Base-by-base conservation (phyloP, 2,113 vertebrate genomes). In the Ascaphus truei region DNA sequence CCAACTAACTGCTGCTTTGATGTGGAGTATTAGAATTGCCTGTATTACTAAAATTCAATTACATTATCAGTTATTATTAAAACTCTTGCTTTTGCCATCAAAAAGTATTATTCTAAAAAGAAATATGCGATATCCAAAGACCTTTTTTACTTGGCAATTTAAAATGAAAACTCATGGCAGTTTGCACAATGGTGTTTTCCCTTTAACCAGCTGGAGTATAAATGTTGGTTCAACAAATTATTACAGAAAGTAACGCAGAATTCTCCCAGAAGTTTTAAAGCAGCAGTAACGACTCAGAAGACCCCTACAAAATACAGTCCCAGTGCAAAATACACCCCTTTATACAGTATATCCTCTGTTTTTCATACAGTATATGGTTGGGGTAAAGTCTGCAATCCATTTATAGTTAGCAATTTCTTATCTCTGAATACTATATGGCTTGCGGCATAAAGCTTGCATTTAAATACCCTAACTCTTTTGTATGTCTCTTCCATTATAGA, bases 41-140 rank as follows among this genome's bases (percentile, higher is more conserved):
- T 52, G 62, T 45, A 73, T 62, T 73, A 62, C 65, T 76, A 68
- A 79, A 71, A 71, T 72, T 57, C 11, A 72, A 78, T 73, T 77
- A 72, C 12, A 23, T 45, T 61, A 79, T 30, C 73, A 62, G 51
- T 36, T 60, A 51, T 5, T 67, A 81, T 73, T 56, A 2, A 50
- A 68, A 58, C 57, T 71, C 26, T 48, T 68, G 45, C 43, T 71
- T 61, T 47, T 52, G 33, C 45, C 25, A 31, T 34, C 55, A 37
- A 20, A 68, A 68, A 57, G n/a, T 50, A 41, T 57, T 67, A 68
- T 68, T 30, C 27, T 50, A 68, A 67, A 66, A 55, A 31, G 18
- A 74, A 52, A 62, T 31, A 68, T n/a, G 52, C 20, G 25, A 71
- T 51, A 37, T 71, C 45, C 68, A 57, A 59, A 71, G 39, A 22